phyloP scores from a whole-genome alignment of 2,113 vertebrate genomes.

The Myrmecobius fasciatus region DNA sequence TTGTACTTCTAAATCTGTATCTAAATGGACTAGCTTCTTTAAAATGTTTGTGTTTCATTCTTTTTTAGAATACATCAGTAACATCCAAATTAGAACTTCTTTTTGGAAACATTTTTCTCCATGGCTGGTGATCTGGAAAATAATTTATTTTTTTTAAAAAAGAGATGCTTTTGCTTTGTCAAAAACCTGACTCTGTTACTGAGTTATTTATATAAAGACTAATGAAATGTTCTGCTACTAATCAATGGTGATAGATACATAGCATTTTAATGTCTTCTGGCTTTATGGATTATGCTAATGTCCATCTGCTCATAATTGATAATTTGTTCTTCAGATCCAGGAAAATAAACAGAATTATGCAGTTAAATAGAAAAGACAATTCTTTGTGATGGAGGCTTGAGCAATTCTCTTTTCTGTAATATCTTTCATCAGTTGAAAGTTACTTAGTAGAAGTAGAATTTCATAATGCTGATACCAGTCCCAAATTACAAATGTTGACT shows the following conservation, averaged over 20 bases:
- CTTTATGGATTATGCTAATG: slow-evolving; percentile 86
- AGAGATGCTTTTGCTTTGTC: slow-evolving; percentile 74
- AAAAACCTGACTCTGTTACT: slow-evolving; percentile 71
- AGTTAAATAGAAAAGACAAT: slow-evolving; percentile 72
- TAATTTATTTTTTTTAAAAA: slow-evolving; percentile 70
- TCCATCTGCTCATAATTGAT: slow-evolving; percentile 86
- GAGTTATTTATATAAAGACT: slow-evolving; percentile 76
- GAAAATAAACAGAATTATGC: slow-evolving; percentile 77
- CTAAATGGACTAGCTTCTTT: slow-evolving; percentile 51
- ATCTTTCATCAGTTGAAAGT: slow-evolving; percentile 72
- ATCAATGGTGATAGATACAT: slow-evolving; percentile 84
- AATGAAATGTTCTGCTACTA: slow-evolving; percentile 84
- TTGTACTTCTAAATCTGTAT: slow-evolving; percentile 65
- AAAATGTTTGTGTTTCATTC: slow-evolving; percentile 65
- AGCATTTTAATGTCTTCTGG: slow-evolving; percentile 82
- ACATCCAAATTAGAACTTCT: slow-evolving; percentile 43
- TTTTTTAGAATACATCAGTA: slow-evolving; percentile 60
- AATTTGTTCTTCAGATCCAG: slow-evolving; percentile 80
- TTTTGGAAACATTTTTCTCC: slow-evolving; percentile 55
- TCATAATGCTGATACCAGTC: slow-evolving; percentile 50
- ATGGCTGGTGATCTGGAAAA: slow-evolving; percentile 62
- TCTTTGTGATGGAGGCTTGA: slow-evolving; percentile 78
- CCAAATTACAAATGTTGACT: slow-evolving; percentile 53
- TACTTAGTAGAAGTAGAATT: slow-evolving; percentile 71
- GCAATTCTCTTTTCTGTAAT: slow-evolving; percentile 78